These are phyloP conservation scores for Clinocottus analis DNA, from an alignment of 2,113 vertebrate species.

Conservation along the genomic window DNA sequence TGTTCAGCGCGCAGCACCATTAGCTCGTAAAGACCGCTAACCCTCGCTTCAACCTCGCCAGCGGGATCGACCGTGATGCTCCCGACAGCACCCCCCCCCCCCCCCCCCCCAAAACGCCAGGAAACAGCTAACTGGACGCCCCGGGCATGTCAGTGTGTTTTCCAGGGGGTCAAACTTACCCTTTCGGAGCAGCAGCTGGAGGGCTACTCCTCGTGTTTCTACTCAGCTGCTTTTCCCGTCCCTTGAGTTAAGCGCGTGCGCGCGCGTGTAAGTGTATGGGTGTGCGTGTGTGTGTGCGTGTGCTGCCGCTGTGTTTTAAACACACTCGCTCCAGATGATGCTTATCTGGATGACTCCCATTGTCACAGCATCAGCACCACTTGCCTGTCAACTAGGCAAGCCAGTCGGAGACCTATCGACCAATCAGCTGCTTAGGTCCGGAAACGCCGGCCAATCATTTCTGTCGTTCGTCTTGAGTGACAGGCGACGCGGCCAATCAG, in stretches of 20 bases:
- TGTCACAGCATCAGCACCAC: constrained; percentile 79
- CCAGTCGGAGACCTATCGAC: constrained; percentile 32
- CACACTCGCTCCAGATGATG: constrained; percentile 66
- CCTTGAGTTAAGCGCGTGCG: not conserved
- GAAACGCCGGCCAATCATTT: constrained; percentile 44
- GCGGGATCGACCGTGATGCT: constrained; percentile 2
- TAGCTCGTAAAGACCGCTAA: not conserved
- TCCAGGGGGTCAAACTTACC: constrained; percentile 48
- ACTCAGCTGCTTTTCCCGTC: constrained; percentile 23
- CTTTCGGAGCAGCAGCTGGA: constrained; percentile 45
- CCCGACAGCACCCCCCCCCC: constrained; percentile 17
- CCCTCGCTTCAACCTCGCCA: constrained; percentile 26
- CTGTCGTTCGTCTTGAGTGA: not conserved
- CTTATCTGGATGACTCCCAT: constrained; percentile 72
- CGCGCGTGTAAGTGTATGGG: not conserved
- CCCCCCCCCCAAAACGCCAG: constrained; percentile 14
- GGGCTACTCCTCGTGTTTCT: constrained; percentile 14
- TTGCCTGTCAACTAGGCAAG: constrained; percentile 34
- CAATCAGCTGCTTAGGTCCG: constrained; percentile 50
- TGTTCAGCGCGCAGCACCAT: not conserved
- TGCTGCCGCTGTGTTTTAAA: constrained; percentile 33
- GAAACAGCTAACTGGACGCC: constrained; percentile 13
- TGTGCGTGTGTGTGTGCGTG: not conserved
- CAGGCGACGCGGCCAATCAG: constrained; percentile 28
- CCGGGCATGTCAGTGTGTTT: constrained; percentile 25